Evolutionary conservation across 2,888 invertebrate genomes (phyloP).

Genomic region (Ornithoptera alexandrae): DNA sequence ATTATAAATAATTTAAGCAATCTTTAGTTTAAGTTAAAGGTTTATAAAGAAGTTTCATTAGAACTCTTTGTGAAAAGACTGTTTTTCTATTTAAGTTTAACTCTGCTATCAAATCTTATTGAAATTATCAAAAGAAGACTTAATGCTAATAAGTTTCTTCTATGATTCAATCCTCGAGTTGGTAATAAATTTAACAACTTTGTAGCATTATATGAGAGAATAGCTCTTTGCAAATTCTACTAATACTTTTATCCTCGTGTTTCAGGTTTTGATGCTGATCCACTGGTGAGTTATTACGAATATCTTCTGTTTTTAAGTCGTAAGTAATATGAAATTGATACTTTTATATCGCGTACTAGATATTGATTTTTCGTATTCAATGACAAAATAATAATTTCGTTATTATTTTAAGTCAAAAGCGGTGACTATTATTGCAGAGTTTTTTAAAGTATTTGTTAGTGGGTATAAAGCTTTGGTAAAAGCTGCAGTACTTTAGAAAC

Average conservation of each 20-base stretch:
- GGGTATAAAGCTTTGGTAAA: neutral
- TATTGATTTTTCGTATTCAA: too few relatives aligned
- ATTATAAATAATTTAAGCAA: too few relatives aligned
- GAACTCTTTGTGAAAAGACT: too few relatives aligned
- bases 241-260: conserved; percentile 33
- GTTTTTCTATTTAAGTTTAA: too few relatives aligned
- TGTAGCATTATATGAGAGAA: neutral
- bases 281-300: conserved; percentile 38
- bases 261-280: conserved; percentile 43
- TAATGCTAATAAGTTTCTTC: too few relatives aligned
- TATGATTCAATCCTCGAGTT: too few relatives aligned
- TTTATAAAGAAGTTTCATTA: too few relatives aligned
- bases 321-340: neutral
- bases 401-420: neutral
- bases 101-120: too few relatives aligned
- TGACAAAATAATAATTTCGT: too few relatives aligned
- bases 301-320: neutral
- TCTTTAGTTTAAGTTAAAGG: too few relatives aligned
- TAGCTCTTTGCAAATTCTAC: neutral
- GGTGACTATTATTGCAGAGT: neutral
- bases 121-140: too few relatives aligned
- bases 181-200: neutral
- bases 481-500: neutral
- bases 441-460: neutral
- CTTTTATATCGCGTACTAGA: too few relatives aligned